These are phyloP conservation scores for Fissipunctia ypsillon DNA, from an alignment of 2,888 invertebrate genomes.

Conservation along the genomic window DNA sequence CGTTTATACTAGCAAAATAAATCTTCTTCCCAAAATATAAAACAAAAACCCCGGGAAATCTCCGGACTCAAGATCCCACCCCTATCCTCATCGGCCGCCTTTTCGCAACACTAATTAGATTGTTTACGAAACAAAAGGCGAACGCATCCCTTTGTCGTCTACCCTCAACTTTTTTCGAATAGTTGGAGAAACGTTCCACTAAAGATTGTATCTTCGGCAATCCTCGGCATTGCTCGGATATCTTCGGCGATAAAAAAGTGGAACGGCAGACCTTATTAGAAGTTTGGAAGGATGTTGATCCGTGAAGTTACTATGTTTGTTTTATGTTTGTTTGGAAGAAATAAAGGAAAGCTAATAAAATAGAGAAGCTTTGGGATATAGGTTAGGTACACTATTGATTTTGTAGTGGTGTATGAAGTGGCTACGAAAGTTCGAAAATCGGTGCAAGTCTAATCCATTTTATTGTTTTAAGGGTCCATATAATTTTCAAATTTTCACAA, in stretches of 20 bases:
- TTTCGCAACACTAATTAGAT: constrained; percentile 78
- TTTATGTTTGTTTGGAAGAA: constrained; percentile 60
- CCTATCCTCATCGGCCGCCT: constrained; percentile 59
- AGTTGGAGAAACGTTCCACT: constrained; percentile 65
- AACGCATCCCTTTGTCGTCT: constrained; percentile 72
- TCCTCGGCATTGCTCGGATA: constrained; percentile 58
- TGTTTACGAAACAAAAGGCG: constrained; percentile 77
- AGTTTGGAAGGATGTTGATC: constrained; percentile 67
- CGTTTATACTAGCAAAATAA: too few relatives aligned
- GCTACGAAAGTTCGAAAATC: not conserved
- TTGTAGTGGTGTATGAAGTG: not conserved
- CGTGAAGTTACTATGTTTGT: constrained; percentile 64
- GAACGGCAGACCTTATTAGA: constrained; percentile 66
- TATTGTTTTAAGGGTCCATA: too few relatives aligned
- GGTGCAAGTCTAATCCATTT: not conserved
- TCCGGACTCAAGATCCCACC: constrained; percentile 24
- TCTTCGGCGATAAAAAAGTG: constrained; percentile 66
- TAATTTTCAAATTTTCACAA: too few relatives aligned
- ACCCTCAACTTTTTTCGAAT: constrained; percentile 69
- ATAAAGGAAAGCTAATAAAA: constrained; percentile 66
- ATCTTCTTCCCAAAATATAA: not conserved
- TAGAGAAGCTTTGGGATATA: constrained; percentile 41
- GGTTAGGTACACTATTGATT: constrained; percentile 47
- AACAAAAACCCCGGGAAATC: constrained; percentile 8
- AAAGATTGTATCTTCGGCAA: constrained; percentile 63